Base-by-base conservation (phyloP, 2,113 vertebrate genomes). In the Ictalurus furcatus region DNA sequence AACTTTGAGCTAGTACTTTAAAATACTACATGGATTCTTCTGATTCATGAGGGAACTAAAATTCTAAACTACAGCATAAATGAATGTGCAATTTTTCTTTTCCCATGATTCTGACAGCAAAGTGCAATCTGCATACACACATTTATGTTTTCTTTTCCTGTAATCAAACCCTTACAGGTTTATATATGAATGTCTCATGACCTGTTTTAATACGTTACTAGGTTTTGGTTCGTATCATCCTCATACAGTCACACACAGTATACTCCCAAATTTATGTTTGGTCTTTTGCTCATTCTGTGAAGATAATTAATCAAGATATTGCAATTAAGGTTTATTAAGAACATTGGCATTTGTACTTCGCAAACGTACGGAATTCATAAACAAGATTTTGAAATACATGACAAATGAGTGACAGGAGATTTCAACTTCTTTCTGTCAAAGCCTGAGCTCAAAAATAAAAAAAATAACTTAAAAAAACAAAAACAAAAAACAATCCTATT, bases 91-190 rank as follows among this genome's bases (percentile, higher is more conserved):
- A 67, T 90, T 63, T 52, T n/a, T 59, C 23, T 44, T 61, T 88
- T 65, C 76, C 61, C 25, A 87, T 69, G 74, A 90, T 67, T 84
- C 82, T 89, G 78, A 83, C 82, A 85, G 87, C 89, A 88, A 91
- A 90, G 88, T 91, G 85, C 85, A 91, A 89, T 69, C 52, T 88
- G 83, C 82, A 86, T 71, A 83, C 86, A 84, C 67, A 61, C 58
- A 86, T 76, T 37, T 79, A 16, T 81, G 19, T 61, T 74, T 48
- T 8, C 56, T 71, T 76, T 81, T 90, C 65, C 14, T 59, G 44
- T 90, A 73, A 85, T 84, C 37, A 76, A 87, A 65, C 78, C 79
- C 69, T 34, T 81, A 78, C 30, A 63, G 71, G 19, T 83, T 81
- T 58, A 76, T 86, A 63, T 85, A 23, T 61, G 17, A 54, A 34